Evolutionary conservation across 2,888 invertebrate species (phyloP), one percentile per base, ranked within the genome.

Genomic region (Hyalella azteca): DNA sequence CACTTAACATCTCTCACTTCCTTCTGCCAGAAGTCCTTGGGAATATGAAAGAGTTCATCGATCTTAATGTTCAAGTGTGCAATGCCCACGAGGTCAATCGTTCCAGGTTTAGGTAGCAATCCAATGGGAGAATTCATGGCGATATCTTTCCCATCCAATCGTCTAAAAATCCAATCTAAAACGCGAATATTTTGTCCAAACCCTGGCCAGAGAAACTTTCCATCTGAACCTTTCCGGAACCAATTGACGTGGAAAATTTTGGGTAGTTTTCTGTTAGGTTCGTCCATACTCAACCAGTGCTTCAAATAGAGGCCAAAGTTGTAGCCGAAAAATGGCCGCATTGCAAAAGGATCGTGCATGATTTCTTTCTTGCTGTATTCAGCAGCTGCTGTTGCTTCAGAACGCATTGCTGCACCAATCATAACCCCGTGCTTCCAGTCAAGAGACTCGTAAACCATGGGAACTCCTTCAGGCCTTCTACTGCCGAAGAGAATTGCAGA

Each of bases 241-340:
- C 99, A 99, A 89, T 99, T 99, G 80, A 99, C 98, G 88, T 99
- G 98, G 92, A 97, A 99, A 86, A 99, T 94, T 88, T 95, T 94
- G 1, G 99, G 99, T 86, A 98, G 90, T 82, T 92, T 90, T 49
- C 60, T 66, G 32, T 22, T 39, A 29, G 78, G 49, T 7, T 75
- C 32, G n/a, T 48, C 48, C 75, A 79, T 75, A n/a, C 75, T 75
- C 40, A 81, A 54, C 81, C 81, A 81, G 76, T 81, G 81, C 49
- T 60, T 89, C 26, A 99, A 90, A 88, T 99, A 99, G 86, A 96
- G 91, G 3, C 98, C 98, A 87, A 98, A 98, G 90, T 99, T 98
- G 91, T 99, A 99, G 0, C 98, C 98, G 88, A 99, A 98, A 92
- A 99, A 99, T 7, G 98, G 98, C 77, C 98, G 91, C 98, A 99